phyloP scores from a whole-genome alignment of 2,888 invertebrate species.

The Druceiella hillmani region DNA sequence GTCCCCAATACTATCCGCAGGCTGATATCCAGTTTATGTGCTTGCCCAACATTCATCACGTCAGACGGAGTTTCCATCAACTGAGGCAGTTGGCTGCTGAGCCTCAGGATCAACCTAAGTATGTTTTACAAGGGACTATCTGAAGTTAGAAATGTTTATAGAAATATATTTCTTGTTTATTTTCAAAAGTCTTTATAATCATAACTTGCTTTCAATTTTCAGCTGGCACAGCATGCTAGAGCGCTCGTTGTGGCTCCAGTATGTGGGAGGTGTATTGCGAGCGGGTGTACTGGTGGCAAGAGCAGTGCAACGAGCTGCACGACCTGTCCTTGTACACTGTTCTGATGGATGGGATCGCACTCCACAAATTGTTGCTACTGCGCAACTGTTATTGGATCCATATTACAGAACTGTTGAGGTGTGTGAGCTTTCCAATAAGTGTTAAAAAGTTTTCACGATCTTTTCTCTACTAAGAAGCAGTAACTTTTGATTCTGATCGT shows the following conservation, averaged over 20 bases:
- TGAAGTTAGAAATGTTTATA: constrained; percentile 3
- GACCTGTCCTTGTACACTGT: constrained; percentile 95
- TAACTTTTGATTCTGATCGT: too few relatives aligned
- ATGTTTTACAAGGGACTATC: constrained; percentile 27
- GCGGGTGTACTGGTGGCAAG: constrained; percentile 77
- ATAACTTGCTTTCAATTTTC: too few relatives aligned
- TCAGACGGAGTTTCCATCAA: constrained; percentile 87
- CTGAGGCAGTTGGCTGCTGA: constrained; percentile 75
- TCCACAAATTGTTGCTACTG: constrained; percentile 91
- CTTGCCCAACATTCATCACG: constrained; percentile 94
- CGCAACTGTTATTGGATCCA: constrained; percentile 89
- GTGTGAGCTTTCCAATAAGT: constrained; percentile 27
- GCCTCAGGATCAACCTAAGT: constrained; percentile 76
- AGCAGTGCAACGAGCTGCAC: constrained; percentile 74
- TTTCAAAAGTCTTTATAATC: too few relatives aligned
- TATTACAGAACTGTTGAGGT: constrained; percentile 91
- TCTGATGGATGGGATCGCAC: constrained; percentile 99
- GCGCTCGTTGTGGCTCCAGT: constrained; percentile 86
- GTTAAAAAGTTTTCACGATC: too few relatives aligned
- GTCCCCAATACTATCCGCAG: constrained; percentile 89
- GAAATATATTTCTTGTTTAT: constrained; percentile 7
- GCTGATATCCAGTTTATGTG: constrained; percentile 97
- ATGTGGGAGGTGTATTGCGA: constrained; percentile 78
- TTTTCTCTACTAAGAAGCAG: too few relatives aligned
- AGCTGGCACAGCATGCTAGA: constrained; percentile 90